These are phyloP conservation scores for Mormyrus proboscirostris DNA, from an alignment of 2,797 vertebrate species.

Conservation along the genomic window DNA sequence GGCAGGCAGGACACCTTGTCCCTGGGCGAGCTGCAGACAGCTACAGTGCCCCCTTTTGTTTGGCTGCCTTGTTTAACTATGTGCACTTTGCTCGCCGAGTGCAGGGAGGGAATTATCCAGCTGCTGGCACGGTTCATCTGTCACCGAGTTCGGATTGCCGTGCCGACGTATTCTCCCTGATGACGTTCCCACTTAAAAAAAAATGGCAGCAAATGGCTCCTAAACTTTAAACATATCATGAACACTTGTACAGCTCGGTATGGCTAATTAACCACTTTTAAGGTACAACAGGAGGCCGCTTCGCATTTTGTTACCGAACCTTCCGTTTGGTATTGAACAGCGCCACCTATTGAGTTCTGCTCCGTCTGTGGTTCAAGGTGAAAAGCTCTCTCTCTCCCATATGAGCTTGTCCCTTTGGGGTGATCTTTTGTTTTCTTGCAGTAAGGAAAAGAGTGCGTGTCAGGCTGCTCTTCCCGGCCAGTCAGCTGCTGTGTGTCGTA, in stretches of 20 bases:
- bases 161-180: neutral
- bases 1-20: neutral
- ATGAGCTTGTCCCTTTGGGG: neutral
- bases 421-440: neutral
- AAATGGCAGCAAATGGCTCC: neutral
- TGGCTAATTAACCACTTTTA: neutral
- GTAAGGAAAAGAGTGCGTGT: neutral
- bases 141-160: neutral
- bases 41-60: neutral
- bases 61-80: neutral
- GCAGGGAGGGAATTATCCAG: neutral
- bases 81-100: neutral
- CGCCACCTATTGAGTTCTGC: neutral
- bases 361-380: neutral
- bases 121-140: neutral
- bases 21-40: neutral
- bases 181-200: neutral
- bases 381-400: neutral
- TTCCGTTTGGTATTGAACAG: neutral
- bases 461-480: neutral
- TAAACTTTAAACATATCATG: neutral
- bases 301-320: neutral
- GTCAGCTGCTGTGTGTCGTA: neutral
- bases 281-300: neutral
- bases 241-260: neutral